Conservation (phyloP, 2,888 invertebrate genomes). For the Drosophila lacicola region DNA sequence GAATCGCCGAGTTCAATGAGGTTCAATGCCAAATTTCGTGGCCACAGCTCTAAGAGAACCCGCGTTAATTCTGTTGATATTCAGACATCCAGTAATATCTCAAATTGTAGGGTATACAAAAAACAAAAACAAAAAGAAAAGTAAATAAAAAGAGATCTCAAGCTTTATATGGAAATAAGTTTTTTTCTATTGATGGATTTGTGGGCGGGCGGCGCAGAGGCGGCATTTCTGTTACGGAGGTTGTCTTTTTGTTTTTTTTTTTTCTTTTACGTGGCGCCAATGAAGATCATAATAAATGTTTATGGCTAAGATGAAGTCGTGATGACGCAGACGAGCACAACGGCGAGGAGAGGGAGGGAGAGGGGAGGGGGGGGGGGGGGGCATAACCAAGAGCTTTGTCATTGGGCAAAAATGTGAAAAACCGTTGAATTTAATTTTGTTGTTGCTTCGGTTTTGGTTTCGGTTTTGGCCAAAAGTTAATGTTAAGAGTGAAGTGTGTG, state of each 20-base stretch:
- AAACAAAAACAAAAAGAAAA: neutral
- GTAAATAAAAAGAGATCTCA: constrained; percentile 3
- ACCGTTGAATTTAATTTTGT: constrained; percentile 1
- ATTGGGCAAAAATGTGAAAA: constrained; percentile 60
- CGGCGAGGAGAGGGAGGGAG: neutral
- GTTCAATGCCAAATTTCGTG: constrained; percentile 1
- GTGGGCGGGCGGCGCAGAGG: constrained; percentile 23
- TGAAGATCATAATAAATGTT: constrained; percentile 58
- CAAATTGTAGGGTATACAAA: constrained; percentile 28
- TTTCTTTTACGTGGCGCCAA: constrained; percentile 41
- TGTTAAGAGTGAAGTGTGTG: constrained; percentile 32
- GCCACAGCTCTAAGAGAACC: neutral
- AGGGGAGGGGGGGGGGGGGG: neutral
- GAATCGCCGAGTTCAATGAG: too few relatives aligned
- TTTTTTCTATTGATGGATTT: constrained; percentile 20
- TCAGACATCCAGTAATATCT: too few relatives aligned
- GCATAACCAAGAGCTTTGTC: constrained; percentile 64
- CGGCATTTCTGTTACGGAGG: constrained; percentile 7
- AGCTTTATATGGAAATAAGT: constrained; percentile 10
- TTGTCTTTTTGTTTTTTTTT: neutral
- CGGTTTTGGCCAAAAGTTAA: constrained; percentile 22
- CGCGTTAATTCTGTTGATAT: neutral
- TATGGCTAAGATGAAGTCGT: constrained; percentile 30
- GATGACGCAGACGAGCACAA: constrained; percentile 52
- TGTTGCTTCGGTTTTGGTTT: constrained; percentile 20